Evolutionary conservation across 2,888 invertebrate genomes (phyloP).

Genomic region (Ennomos erosarius): DNA sequence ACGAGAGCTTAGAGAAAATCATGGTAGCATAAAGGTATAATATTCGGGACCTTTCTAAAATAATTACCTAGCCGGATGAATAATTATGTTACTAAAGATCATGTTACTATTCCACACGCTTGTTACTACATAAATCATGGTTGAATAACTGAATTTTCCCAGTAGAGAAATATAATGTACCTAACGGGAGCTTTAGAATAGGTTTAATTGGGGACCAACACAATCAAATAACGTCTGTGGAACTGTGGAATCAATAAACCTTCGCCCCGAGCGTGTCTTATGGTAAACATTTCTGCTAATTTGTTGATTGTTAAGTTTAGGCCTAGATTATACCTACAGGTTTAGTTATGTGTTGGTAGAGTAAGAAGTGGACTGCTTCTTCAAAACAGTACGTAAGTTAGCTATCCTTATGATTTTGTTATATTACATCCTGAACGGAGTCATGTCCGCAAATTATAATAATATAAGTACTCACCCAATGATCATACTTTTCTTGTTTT

Average conservation of each 20-base stretch:
- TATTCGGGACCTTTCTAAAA: background rate
- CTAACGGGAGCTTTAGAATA: slow-evolving; percentile 14
- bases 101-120: slow-evolving; percentile 2
- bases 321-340: too few relatives aligned
- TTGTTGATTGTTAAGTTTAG: slow-evolving; percentile 47
- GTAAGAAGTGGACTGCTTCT: slow-evolving; percentile 33
- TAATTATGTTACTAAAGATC: slow-evolving; percentile 1
- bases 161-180: background rate
- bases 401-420: too few relatives aligned
- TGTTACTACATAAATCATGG: slow-evolving; percentile 6
- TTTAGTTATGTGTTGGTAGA: too few relatives aligned
- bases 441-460: too few relatives aligned
- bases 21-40: too few relatives aligned
- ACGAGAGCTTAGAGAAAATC: too few relatives aligned
- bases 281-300: slow-evolving; percentile 51
- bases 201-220: slow-evolving; percentile 43
- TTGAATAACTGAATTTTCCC: background rate
- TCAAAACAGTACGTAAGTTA: too few relatives aligned
- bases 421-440: too few relatives aligned
- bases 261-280: slow-evolving; percentile 31
- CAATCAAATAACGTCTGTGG: slow-evolving; percentile 50
- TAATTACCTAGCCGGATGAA: background rate
- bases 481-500: too few relatives aligned
- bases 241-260: slow-evolving; percentile 44
- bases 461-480: too few relatives aligned